Base-by-base conservation (phyloP, 2,797 vertebrate species). In the Enteromius treurensis region DNA sequence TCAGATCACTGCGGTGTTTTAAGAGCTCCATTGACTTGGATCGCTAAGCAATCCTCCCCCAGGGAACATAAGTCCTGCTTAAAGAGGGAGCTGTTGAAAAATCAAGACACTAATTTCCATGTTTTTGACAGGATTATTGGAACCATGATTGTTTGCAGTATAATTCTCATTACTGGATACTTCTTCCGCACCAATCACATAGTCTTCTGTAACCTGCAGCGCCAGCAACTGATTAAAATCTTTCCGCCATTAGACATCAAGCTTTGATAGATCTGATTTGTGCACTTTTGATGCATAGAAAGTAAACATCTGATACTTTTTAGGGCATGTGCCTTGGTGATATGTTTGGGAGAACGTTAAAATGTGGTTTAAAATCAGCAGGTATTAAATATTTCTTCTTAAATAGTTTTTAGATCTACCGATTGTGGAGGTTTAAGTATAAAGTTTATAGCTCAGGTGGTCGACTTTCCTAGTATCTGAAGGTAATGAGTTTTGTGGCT, bases 361-460 rank as follows among this genome's bases (percentile, higher is more conserved):
- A 77, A 81, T 60, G 82, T 8, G 42, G 45, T 71, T 34, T 80
- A 85, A 87, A 84, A 77, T 84, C 82, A 86, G 82, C 86, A 85
- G 84, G 84, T 84, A 85, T 82, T 78, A 80, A 84, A 82, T 58
- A 51, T 78, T 86, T 85, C 77, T 79, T 55, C 47, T 82, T 85
- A 77, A 86, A 85, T 76, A 58, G 68, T 80, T 86, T 58, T 84
- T 53, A 26, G 77, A 58, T 80, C 76, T 75, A 70, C 71, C 21
- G 62, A 71, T 83, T 62, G 14, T 40, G 23, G 42, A 73, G 76
- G 58, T n/a, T 47, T 17, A 29, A 49, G 60, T 73, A 42, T 80
- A 40, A 82, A 81, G 71, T 86, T 90, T 88, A 87, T 88, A 80
- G 84, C 74, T 86, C 86, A 84, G 85, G 78, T 87, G 86, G 80